phyloP scores from a whole-genome alignment of 2,888 invertebrate genomes.

The Neoascia interrupta region DNA sequence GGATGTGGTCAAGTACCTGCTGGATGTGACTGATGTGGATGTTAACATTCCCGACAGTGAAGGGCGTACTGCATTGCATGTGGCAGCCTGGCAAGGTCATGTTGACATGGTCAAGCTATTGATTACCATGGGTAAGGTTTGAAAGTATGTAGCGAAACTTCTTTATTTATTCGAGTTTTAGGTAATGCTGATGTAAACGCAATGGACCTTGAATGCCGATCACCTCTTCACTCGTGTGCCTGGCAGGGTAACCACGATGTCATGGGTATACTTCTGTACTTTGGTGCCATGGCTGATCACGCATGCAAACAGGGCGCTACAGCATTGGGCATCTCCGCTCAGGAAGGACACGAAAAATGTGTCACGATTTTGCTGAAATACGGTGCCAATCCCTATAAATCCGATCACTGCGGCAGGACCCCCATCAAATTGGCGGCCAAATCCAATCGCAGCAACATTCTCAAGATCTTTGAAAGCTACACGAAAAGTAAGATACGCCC shows the following conservation, averaged over 20 bases:
- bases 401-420: slow-evolving; percentile 92
- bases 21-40: slow-evolving; percentile 88
- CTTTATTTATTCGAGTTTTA: slow-evolving; percentile 62
- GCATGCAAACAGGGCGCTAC: slow-evolving; percentile 98
- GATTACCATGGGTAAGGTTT: slow-evolving; percentile 84
- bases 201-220: slow-evolving; percentile 91
- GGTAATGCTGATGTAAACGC: slow-evolving; percentile 94
- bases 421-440: slow-evolving; percentile 94
- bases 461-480: slow-evolving; percentile 88
- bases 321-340: slow-evolving; percentile 95
- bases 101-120: slow-evolving; percentile 94
- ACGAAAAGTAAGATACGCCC: slow-evolving; percentile 77
- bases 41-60: slow-evolving; percentile 94
- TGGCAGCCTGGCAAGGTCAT: slow-evolving; percentile 96
- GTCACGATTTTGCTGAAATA: slow-evolving; percentile 90
- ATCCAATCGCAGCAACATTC: slow-evolving; percentile 93
- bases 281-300: slow-evolving; percentile 91
- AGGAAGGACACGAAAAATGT: slow-evolving; percentile 96
- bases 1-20: slow-evolving; percentile 89
- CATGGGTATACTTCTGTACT: slow-evolving; percentile 88
- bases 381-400: slow-evolving; percentile 91
- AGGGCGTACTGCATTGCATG: slow-evolving; percentile 93
- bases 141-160: background rate
- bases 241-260: slow-evolving; percentile 96
- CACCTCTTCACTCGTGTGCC: slow-evolving; percentile 95